Conservation (phyloP, 2,888 invertebrate genomes). For the Neoaliturus tenellus region DNA sequence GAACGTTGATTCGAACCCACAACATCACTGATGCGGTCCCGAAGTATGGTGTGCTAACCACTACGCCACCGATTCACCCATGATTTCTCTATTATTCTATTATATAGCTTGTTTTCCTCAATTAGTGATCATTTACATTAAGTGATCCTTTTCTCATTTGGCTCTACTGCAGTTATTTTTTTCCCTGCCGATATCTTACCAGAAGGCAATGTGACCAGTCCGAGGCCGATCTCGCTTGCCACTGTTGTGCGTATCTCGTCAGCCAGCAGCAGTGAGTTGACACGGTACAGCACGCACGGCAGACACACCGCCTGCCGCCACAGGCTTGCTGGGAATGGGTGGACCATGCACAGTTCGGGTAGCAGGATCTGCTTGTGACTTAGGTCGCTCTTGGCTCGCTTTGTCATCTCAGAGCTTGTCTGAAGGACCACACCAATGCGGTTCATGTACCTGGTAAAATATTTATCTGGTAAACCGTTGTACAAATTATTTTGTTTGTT, state of each 20-base stretch:
- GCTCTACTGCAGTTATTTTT: too few relatives aligned
- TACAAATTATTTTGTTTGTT: too few relatives aligned
- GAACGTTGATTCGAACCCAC: too few relatives aligned
- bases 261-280: conserved; percentile 94
- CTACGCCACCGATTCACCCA: too few relatives aligned
- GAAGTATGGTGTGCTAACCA: too few relatives aligned
- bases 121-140: too few relatives aligned
- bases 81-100: too few relatives aligned
- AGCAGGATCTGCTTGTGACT: conserved; percentile 98
- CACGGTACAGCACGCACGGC: conserved; percentile 95
- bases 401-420: conserved; percentile 95
- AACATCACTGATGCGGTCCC: too few relatives aligned
- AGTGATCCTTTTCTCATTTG: too few relatives aligned
- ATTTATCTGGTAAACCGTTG: too few relatives aligned
- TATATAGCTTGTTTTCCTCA: too few relatives aligned
- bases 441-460: conserved; percentile 85
- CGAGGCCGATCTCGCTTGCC: conserved; percentile 84
- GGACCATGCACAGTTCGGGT: conserved; percentile 96
- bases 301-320: conserved; percentile 98
- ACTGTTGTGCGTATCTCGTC: conserved; percentile 93
- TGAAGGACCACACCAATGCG: conserved; percentile 94
- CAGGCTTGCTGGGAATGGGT: conserved; percentile 97
- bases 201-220: conserved; percentile 78
- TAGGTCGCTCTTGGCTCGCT: conserved; percentile 92
- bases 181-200: too few relatives aligned